Base-by-base conservation (phyloP, 2,888 invertebrate genomes). In the Acholoe squamosa region DNA sequence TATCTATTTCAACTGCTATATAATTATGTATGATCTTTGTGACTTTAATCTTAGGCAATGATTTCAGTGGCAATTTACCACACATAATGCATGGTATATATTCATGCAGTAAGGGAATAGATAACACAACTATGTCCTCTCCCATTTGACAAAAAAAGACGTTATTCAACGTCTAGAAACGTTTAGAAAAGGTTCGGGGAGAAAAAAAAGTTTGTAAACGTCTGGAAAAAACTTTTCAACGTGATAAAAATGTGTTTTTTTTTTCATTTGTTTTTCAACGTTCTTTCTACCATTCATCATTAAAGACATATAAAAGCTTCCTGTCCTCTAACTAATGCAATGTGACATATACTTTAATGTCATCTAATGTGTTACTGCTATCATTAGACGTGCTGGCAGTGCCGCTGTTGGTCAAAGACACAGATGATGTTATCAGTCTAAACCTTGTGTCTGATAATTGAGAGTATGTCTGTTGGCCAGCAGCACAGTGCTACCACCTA, bases 401-500 rank as follows among this genome's bases (percentile, higher is more conserved):
- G 80, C 43, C 22, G 80, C 80, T 80, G 80, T 80, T n/a, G 80
- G 14, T 19, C 12, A 43, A 43, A 80, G 80, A 80, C 16, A 7
- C 19, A 33, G 43, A 80, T 80, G 80, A 80, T 33, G 80, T 80
- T 3, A 5, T n/a, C 80, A 80, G 25, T 3, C 43, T 80, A 80
- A 80, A 80, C 43, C 25, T 7, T 43, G 34, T 80, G 80, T 34
- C 25, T 80, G 80, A 34, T 22, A n/a, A 43, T 22, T 16, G 80
- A 80, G 12, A 22, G 80, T 43, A 19, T 19, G 34, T 34, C 80
- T 80, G 80, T 80, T 43, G 12, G n/a, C 22, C 34, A 43, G 22
- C 80, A 80, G 80, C 80, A 43, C 19, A 34, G 34, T 80, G 22
- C 80, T 80, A 34, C 80, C 80, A 80, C 80, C 80, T 33, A 43